phyloP scores from a whole-genome alignment of 2,888 invertebrate species.

The Operophtera brumata region DNA sequence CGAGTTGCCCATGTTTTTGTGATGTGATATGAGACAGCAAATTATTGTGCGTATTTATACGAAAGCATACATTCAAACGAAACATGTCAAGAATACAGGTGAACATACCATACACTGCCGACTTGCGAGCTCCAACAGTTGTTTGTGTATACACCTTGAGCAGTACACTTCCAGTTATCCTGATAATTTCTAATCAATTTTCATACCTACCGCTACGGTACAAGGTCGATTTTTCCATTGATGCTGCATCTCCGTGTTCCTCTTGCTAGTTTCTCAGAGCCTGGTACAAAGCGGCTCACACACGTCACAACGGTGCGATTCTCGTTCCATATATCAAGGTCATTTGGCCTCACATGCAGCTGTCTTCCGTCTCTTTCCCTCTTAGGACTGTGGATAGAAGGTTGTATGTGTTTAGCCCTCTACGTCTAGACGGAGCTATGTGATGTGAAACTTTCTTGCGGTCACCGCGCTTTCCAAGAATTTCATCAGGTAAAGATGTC shows the following conservation, averaged over 20 bases:
- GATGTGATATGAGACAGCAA: no score
- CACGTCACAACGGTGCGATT: slow-evolving; percentile 59
- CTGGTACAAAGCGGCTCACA: slow-evolving; percentile 68
- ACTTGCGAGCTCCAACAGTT: slow-evolving; percentile 8
- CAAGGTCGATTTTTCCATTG: slow-evolving; percentile 34
- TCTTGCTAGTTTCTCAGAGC: slow-evolving; percentile 55
- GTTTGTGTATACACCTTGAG: slow-evolving; percentile 34
- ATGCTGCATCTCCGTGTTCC: slow-evolving; percentile 15
- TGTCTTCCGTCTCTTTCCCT: slow-evolving; percentile 47
- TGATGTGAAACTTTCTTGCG: slow-evolving; percentile 63
- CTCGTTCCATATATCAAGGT: slow-evolving; percentile 72
- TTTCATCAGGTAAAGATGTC: slow-evolving; percentile 39
- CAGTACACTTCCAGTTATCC: slow-evolving; percentile 36
- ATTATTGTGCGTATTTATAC: no score
- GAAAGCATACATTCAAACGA: slow-evolving; percentile 14
- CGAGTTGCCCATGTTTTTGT: no score
- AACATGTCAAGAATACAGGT: slow-evolving; percentile 37
- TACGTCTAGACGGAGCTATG: slow-evolving; percentile 55
- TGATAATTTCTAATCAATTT: slow-evolving; percentile 18
- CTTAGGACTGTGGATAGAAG: slow-evolving; percentile 43
- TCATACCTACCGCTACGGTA: slow-evolving; percentile 12
- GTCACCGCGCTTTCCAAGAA: slow-evolving; percentile 54
- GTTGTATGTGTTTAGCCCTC: slow-evolving; percentile 40
- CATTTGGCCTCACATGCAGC: slow-evolving; percentile 60
- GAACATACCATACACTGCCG: slow-evolving; percentile 33